A percentile compares a stretch with the other conserved stretches of the same genome.
Conservation (phyloP, 2,113 vertebrate genomes). For the Hippocampus barbouri region DNA sequence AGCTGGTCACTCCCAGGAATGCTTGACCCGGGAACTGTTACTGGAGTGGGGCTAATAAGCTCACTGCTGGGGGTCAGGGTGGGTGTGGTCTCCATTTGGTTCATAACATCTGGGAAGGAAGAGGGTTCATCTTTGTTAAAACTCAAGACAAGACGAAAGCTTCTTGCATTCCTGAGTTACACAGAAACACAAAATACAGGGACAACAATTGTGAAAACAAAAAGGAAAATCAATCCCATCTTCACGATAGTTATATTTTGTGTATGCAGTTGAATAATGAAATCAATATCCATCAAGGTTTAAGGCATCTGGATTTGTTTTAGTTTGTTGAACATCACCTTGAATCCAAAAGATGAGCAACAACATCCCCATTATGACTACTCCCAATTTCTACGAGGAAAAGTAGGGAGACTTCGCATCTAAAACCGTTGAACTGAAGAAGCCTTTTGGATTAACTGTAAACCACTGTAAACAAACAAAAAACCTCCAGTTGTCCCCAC, state of each 20-base stretch:
- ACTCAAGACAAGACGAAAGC: neutral
- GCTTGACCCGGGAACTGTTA: constrained; percentile 74
- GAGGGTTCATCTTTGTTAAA: neutral
- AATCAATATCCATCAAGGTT: neutral
- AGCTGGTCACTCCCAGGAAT: constrained; percentile 76
- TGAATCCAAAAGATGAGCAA: neutral
- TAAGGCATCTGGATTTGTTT: neutral
- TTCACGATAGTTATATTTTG: too few species aligned
- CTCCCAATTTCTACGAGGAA: neutral
- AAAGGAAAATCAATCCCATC: too few species aligned
- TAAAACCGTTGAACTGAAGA: neutral
- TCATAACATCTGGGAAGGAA: constrained; percentile 78
- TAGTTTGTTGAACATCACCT: neutral
- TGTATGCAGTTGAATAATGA: too few species aligned
- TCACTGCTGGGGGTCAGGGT: constrained; percentile 87
- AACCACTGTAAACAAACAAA: neutral
- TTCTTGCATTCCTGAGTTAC: too few species aligned
- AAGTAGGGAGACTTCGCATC: neutral
- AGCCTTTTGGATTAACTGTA: neutral
- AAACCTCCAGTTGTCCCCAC: neutral
- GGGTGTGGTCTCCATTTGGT: constrained; percentile 82
- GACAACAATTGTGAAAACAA: too few species aligned
- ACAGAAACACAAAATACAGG: too few species aligned
- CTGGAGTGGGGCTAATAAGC: constrained; percentile 78
- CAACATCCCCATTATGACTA: neutral